These are phyloP conservation scores for Lathamus discolor DNA, from an alignment of 2,113 vertebrate genomes.

Conservation along the genomic window DNA sequence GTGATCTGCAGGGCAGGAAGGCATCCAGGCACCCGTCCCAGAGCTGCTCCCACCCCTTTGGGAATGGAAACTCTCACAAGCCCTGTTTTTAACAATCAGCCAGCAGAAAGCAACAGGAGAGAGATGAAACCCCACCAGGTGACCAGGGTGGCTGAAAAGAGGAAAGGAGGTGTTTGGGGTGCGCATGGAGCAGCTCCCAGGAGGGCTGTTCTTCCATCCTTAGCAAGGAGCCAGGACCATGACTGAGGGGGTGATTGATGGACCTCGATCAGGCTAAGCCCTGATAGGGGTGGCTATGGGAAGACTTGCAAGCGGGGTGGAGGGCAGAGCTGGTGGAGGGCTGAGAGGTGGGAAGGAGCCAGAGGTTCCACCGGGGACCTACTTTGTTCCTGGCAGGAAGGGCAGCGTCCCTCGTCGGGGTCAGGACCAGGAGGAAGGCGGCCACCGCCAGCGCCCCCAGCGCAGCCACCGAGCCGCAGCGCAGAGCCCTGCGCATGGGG, in stretches of 20 bases:
- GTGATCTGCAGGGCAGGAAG: not conserved
- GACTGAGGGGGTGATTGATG: not conserved
- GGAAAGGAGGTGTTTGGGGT: not conserved
- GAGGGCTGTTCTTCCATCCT: not conserved
- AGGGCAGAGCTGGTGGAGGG: not conserved
- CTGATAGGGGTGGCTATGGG: not conserved
- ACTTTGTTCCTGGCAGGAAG: conserved; percentile 55
- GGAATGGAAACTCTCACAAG: not conserved
- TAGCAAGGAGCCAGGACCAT: not conserved
- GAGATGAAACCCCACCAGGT: not conserved
- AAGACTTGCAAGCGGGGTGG: not conserved
- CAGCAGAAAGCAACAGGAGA: not conserved
- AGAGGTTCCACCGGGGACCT: not conserved
- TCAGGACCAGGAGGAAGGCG: conserved; percentile 46
- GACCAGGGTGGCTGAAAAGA: not conserved
- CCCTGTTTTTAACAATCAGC: not conserved
- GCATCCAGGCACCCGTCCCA: not conserved
- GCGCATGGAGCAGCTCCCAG: not conserved
- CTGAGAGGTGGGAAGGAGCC: not conserved
- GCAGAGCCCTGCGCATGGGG: not conserved
- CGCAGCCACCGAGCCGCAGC: not conserved
- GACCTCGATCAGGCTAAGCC: not conserved
- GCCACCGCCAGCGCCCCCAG: not conserved
- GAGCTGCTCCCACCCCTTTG: not conserved
- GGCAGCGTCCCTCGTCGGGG: not conserved